A percentile compares a stretch with the other conserved stretches of the same genome.
Evolutionary conservation across 2,888 invertebrate species (phyloP).

Genomic region (Synanthedon andrenaeformis): DNA sequence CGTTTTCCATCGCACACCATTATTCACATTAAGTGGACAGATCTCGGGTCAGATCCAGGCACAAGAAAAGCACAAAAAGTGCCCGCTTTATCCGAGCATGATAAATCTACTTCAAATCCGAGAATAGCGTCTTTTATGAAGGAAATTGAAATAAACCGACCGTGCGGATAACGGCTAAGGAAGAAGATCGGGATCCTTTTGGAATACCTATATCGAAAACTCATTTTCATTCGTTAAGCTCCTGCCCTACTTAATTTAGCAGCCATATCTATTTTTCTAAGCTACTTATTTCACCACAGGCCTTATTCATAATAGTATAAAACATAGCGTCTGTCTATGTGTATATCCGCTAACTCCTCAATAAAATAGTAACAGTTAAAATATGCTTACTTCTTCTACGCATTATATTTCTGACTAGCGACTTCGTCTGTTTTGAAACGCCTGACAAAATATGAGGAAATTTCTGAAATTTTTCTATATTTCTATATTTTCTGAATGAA

Average conservation of each 20-base stretch:
- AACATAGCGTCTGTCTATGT: too few species aligned
- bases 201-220: constrained; percentile 59
- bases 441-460: too few species aligned
- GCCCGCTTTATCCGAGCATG: constrained; percentile 71
- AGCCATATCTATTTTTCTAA: constrained; percentile 14
- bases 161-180: constrained; percentile 70
- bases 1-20: constrained; percentile 70
- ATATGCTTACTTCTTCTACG: too few species aligned
- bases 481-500: too few species aligned
- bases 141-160: constrained; percentile 72
- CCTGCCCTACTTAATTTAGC: not conserved
- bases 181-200: constrained; percentile 66
- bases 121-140: constrained; percentile 72
- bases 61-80: constrained; percentile 71
- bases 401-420: too few species aligned
- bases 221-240: constrained; percentile 61
- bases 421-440: too few species aligned
- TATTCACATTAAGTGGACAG: constrained; percentile 72
- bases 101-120: constrained; percentile 72
- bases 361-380: too few species aligned
- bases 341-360: too few species aligned
- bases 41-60: constrained; percentile 71
- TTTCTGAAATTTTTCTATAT: too few species aligned
- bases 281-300: not conserved
- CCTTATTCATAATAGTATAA: not conserved